phyloP scores from a whole-genome alignment of 2,113 vertebrate species.

The Cinclus mexicanus region DNA sequence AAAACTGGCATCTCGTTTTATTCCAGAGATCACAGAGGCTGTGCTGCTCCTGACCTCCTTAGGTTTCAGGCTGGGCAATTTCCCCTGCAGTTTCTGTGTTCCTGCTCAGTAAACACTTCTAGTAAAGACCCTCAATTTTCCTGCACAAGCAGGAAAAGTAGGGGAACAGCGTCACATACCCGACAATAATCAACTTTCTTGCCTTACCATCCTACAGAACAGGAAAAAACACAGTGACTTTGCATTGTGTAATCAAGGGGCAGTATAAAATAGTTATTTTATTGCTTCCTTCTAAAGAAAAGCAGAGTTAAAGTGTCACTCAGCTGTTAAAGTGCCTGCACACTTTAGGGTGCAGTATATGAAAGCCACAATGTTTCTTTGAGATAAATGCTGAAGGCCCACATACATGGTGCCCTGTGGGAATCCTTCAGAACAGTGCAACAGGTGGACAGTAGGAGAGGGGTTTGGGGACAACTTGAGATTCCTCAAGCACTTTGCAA shows the following conservation, averaged over 20 bases:
- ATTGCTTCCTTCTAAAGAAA: conserved; percentile 62
- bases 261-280: conserved; percentile 53
- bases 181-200: conserved; percentile 7
- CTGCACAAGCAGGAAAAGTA: conserved; percentile 45
- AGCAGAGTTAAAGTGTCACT: conserved; percentile 9
- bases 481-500: not conserved
- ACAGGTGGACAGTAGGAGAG: not conserved
- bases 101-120: conserved; percentile 24
- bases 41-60: not conserved
- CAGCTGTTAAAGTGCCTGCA: conserved; percentile 10
- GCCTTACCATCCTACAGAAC: conserved; percentile 47
- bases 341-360: not conserved
- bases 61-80: not conserved
- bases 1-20: not conserved
- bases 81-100: not conserved
- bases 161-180: conserved; percentile 30
- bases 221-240: conserved; percentile 72
- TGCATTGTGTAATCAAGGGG: conserved; percentile 57
- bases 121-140: conserved; percentile 25
- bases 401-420: accelerated
- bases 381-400: not conserved
- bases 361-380: not conserved
- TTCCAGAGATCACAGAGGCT: not conserved
- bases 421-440: not conserved
- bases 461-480: not conserved